Evolutionary conservation across 2,888 invertebrate species (phyloP).

Genomic region (Andrena minutula): DNA sequence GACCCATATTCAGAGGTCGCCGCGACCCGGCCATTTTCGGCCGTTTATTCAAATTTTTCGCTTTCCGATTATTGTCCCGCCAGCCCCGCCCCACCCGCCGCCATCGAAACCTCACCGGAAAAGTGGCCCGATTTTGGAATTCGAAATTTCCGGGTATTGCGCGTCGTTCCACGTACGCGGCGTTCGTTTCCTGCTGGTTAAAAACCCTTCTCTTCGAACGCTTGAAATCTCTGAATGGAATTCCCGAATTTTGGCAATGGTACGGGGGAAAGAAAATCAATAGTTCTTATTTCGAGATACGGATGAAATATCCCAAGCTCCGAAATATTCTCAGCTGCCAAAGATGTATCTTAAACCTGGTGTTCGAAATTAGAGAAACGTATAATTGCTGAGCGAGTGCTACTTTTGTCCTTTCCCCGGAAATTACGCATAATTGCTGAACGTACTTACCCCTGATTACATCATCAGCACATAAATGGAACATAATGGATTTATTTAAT

Average conservation of each 20-base stretch:
- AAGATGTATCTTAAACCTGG: not conserved
- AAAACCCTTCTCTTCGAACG: not conserved
- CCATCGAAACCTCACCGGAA: constrained; percentile 22
- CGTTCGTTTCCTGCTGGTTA: constrained; percentile 22
- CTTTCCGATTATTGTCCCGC: constrained; percentile 50
- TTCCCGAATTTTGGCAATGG: not conserved
- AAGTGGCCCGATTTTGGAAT: constrained; percentile 36
- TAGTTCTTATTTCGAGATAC: not conserved
- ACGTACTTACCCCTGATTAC: too few species aligned
- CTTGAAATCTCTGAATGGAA: not conserved
- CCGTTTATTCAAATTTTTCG: constrained; percentile 53
- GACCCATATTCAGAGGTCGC: constrained; percentile 12
- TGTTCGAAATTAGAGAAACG: too few species aligned
- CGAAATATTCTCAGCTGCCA: not conserved
- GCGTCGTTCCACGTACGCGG: not conserved
- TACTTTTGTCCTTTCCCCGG: not conserved
- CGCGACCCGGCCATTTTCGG: constrained; percentile 28
- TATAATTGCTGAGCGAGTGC: not conserved
- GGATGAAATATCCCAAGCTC: not conserved
- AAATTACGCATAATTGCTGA: not conserved
- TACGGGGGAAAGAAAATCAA: too few species aligned
- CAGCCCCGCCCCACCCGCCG: not conserved
- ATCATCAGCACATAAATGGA: too few species aligned
- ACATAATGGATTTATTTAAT: constrained; percentile 5
- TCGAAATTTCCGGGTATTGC: constrained; percentile 45